Evolutionary conservation across 2,888 invertebrate species (phyloP), one percentile per base, ranked within the genome.

Genomic region (Thumatha senex): DNA sequence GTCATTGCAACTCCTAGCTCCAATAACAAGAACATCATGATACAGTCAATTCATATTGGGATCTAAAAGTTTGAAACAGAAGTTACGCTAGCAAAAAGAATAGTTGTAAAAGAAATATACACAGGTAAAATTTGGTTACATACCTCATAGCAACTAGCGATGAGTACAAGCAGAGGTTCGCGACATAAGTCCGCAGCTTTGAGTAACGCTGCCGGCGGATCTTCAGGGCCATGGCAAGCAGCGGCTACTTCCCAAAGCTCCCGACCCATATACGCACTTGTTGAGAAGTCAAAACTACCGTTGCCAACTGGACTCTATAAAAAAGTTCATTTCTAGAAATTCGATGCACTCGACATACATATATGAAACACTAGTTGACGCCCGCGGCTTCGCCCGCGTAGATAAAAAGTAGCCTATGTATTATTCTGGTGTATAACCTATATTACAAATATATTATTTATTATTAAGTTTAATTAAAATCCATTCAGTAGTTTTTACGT

Each of bases 121-220:
- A 15, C 7, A 10, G 10, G 2, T 33, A 7, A 36, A 14, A 31
- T 11, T 30, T 30, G 8, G n/a, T 14, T 2, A 35, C 46, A 70
- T 69, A 94, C 95, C 92, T 95, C 95, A 72, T 95, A 95, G 73
- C 94, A 94, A 52, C 94, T 93, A 11, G 95, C 95, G 38, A 95
- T 86, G 52, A 95, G 91, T 10, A 94, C 93, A 8, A 95, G 84
- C 48, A 95, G 73, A 0, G 95, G 95, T 61, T 93, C 93, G 29
- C 92, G 85, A 54, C 93, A 93, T 35, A 85, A 64, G 33, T 92
- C 89, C 0, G 94, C 93, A 5, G 94, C 93, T 11, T 92, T 91
- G 12, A 95, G 73, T 29, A 95, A 76, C 9, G 94, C 93, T 10
- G 93, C 93, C 0, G 94, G 94, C 11, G 95, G 95, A 81, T 95